Evolutionary conservation across 2,113 vertebrate species (phyloP).

Genomic region (Neodontobutis hainanensis): DNA sequence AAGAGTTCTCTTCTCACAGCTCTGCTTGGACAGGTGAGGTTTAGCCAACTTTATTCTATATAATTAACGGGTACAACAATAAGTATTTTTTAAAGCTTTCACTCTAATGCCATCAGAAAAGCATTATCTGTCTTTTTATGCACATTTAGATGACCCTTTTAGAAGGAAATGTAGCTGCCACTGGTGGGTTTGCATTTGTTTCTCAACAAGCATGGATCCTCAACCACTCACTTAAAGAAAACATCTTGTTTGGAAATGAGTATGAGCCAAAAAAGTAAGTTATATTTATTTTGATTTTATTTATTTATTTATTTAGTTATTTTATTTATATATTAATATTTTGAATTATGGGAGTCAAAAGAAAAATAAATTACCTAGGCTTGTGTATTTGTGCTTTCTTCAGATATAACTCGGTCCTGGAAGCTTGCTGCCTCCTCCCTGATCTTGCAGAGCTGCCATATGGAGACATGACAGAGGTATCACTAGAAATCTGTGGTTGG

Average conservation of each 20-base stretch:
- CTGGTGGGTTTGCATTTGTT: constrained; percentile 77
- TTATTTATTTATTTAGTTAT: too few species aligned
- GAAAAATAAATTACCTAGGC: not conserved
- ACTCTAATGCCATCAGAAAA: too few species aligned
- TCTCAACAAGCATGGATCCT: constrained; percentile 86
- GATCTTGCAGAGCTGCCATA: constrained; percentile 79
- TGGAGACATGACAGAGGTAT: constrained; percentile 85
- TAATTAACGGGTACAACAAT: not conserved
- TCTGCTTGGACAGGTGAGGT: constrained; percentile 83
- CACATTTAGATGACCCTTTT: constrained; percentile 80
- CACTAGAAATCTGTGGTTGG: not conserved
- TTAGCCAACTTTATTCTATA: not conserved
- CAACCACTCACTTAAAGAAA: constrained; percentile 81
- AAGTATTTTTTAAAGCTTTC: not conserved
- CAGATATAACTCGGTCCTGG: constrained; percentile 77
- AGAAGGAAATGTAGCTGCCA: constrained; percentile 77
- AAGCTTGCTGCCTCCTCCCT: constrained; percentile 80
- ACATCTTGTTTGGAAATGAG: constrained; percentile 82
- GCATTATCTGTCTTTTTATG: not conserved
- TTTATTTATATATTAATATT: too few species aligned
- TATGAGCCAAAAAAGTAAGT: constrained; percentile 77
- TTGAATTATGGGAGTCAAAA: not conserved
- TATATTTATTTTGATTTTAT: too few species aligned
- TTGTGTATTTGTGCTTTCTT: constrained; percentile 6
- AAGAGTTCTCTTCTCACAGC: constrained; percentile 85